phyloP scores from a whole-genome alignment of 2,797 vertebrate species.

The Malurus leucopterus region DNA sequence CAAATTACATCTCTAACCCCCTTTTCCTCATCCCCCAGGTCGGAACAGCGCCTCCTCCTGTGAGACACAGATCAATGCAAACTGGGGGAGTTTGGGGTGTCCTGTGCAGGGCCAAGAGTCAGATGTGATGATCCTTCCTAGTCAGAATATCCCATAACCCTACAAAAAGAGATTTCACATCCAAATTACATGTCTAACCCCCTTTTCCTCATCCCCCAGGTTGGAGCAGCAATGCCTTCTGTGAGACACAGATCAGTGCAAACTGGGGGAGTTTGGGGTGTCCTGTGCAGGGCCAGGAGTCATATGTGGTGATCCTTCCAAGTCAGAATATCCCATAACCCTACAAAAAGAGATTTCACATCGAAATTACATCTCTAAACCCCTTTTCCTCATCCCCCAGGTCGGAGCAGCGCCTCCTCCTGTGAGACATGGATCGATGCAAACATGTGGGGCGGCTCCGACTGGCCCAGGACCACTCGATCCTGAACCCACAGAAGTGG shows the following conservation, averaged over 20 bases:
- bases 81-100: neutral
- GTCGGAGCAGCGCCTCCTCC: constrained; percentile 73
- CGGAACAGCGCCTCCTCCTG: fast-evolving
- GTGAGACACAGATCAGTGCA: too few relatives aligned
- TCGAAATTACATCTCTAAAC: neutral
- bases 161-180: too few relatives aligned
- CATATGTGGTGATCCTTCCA: too few relatives aligned
- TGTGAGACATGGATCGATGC: constrained; percentile 96
- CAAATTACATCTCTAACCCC: fast-evolving
- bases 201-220: neutral
- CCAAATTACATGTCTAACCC: neutral
- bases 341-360: too few relatives aligned
- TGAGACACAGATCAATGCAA: neutral
- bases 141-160: neutral
- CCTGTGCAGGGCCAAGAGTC: neutral
- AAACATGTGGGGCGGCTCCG: constrained; percentile 96
- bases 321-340: too few relatives aligned
- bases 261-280: too few relatives aligned
- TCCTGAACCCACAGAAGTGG: constrained; percentile 98
- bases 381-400: neutral
- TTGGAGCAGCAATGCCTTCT: fast-evolving
- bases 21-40: fast-evolving
- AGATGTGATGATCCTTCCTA: neutral
- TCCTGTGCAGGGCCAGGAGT: too few relatives aligned
- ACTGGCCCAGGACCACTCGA: constrained; percentile 95